phyloP scores from a whole-genome alignment of 2,113 vertebrate genomes.

The Typhlomys cinereus region DNA sequence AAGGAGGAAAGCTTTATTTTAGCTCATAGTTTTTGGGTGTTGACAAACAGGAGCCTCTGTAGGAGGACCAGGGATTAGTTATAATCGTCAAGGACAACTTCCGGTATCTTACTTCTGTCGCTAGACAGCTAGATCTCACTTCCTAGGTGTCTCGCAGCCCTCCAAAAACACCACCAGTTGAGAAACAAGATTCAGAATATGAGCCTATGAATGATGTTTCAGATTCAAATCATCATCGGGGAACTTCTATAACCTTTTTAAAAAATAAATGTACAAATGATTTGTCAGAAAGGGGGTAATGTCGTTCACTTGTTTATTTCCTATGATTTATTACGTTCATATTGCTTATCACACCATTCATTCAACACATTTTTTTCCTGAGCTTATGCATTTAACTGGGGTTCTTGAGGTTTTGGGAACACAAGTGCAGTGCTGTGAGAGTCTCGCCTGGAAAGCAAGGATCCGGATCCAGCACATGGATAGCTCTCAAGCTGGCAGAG shows the following conservation, averaged over 20 bases:
- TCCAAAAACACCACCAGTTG: background rate
- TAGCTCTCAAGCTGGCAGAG: background rate
- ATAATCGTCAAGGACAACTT: background rate
- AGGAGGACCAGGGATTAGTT: background rate
- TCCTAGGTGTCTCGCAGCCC: background rate
- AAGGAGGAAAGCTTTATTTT: background rate
- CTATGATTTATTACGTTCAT: background rate
- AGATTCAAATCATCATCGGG: background rate
- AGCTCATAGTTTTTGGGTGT: background rate
- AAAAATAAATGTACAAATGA: background rate
- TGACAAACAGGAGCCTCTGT: background rate
- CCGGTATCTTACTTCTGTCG: background rate
- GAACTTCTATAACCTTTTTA: conserved; percentile 13
- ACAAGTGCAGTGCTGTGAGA: background rate
- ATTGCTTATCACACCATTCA: background rate
- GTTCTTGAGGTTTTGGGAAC: background rate
- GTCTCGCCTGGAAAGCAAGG: background rate
- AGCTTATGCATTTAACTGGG: background rate
- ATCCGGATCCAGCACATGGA: background rate
- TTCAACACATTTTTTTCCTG: background rate
- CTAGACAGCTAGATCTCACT: background rate
- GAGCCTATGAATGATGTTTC: too few relatives aligned
- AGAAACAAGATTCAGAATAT: background rate
- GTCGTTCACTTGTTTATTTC: background rate
- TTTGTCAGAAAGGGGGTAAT: background rate